Conservation (phyloP, 2,797 vertebrate species). For the Eupleurogrammus muticus region DNA sequence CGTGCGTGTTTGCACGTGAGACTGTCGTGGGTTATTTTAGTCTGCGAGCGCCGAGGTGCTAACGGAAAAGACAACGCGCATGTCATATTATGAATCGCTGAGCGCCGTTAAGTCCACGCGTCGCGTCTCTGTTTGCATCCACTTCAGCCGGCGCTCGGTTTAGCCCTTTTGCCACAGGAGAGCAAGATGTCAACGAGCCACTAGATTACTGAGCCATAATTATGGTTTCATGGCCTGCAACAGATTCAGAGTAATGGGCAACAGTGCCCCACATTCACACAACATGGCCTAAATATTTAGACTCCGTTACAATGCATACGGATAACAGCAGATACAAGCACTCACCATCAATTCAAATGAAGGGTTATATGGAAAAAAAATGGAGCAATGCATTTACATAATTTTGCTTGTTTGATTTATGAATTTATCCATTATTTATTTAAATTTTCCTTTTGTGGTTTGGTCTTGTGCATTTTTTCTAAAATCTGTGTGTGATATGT, state of each 20-base stretch:
- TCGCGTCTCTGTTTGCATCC: constrained; percentile 24
- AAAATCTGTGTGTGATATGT: background rate
- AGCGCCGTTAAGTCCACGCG: constrained; percentile 33
- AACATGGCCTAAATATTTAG: constrained; percentile 37
- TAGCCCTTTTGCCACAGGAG: constrained; percentile 40
- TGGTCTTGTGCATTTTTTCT: no score
- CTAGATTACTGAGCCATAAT: constrained; percentile 45
- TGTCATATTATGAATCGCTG: constrained; percentile 23
- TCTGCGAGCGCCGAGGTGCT: constrained; percentile 10
- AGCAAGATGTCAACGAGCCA: constrained; percentile 25
- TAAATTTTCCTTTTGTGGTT: no score
- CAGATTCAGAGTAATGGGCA: constrained; percentile 44
- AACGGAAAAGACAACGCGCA: constrained; percentile 29
- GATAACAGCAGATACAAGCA: constrained; percentile 23
- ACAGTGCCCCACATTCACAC: constrained; percentile 29
- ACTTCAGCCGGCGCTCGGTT: constrained; percentile 29
- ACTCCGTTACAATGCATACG: constrained; percentile 23
- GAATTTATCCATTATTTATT: no score
- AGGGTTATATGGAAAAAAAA: background rate
- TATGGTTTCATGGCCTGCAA: constrained; percentile 43
- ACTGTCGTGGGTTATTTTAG: constrained; percentile 12
- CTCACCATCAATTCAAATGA: constrained; percentile 17
- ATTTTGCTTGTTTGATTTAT: no score
- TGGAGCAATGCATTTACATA: no score
- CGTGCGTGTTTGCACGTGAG: background rate